A percentile compares a stretch with the other conserved stretches of the same genome.
Evolutionary conservation across 2,797 vertebrate genomes (phyloP).

Genomic region (Vespertilio murinus): DNA sequence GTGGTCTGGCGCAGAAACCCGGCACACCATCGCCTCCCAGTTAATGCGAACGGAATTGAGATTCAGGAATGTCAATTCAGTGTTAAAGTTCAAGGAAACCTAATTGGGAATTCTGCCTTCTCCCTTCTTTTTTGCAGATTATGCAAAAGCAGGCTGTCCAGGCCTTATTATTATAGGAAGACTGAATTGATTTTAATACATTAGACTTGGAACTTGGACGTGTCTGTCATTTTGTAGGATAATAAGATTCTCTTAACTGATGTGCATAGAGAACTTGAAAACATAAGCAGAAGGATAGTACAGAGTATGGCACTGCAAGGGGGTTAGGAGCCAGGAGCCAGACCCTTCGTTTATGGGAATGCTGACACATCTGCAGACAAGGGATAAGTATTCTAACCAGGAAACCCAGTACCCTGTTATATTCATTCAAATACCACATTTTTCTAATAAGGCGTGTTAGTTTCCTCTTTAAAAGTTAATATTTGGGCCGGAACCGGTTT

Average conservation of each 20-base stretch:
- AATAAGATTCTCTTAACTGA: not conserved
- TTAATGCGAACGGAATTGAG: conserved; percentile 13
- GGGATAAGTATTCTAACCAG: not conserved
- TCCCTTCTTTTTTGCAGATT: conserved; percentile 1
- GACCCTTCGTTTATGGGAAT: not conserved
- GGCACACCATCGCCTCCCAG: not conserved
- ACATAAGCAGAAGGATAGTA: not conserved
- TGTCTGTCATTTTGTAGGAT: not conserved
- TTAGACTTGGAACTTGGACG: conserved; percentile 20
- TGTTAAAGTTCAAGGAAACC: not conserved
- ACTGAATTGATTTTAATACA: conserved; percentile 52
- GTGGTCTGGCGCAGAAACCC: not conserved
- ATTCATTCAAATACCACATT: not conserved
- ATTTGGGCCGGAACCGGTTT: too few relatives aligned
- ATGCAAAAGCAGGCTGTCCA: conserved; percentile 33
- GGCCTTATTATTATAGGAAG: conserved; percentile 20
- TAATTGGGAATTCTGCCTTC: conserved; percentile 9
- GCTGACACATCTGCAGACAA: not conserved
- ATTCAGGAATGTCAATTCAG: not conserved
- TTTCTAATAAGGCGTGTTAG: not conserved
- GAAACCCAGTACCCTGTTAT: not conserved
- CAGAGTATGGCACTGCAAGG: not conserved
- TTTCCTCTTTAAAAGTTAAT: conserved; percentile 4
- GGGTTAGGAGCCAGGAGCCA: not conserved
- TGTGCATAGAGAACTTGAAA: conserved; percentile 8